Base-by-base conservation (phyloP, 2,113 vertebrate genomes). In the Tachysurus vachellii region DNA sequence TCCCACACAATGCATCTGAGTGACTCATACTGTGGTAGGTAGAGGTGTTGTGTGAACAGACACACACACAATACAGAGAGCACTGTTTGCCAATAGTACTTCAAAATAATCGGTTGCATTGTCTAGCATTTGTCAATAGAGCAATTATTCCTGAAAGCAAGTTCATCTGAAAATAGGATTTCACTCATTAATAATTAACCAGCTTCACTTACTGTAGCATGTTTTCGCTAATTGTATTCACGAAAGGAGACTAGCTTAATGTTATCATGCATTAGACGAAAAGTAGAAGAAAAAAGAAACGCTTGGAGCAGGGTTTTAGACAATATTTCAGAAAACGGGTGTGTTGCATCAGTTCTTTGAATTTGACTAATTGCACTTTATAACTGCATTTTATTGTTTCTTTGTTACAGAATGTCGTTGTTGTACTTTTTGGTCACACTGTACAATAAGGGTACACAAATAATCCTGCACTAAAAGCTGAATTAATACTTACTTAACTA, bases 21-120 rank as follows among this genome's bases (percentile, higher is more conserved):
- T 88, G 90, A 90, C 88, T 92, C 90, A 90, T 84, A 86, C 68
- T 80, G 50, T 86, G 64, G 75, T 62, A 89, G 79, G 28, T 84
- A 88, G 79, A 42, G 79, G 31, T 81, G 31, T 61, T 61, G 73
- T 83, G 59, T 85, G 62, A 79, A 80, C 50, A 62, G 62, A 10
- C 83, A 80, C 86, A 61, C 83, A 23, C 23, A 53, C 31, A 54
- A 54, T 53, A 5, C 9, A n/a, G 26, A 36, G 17, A 54, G 77
- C 17, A 12, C n/a, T 56, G 26, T 79, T 31, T 19, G 14, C 17
- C 17, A 19, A 31, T 79, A 26, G 44, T 79, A 56, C 53, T 28
- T 56, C 3, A 79, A 14, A 54, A 4, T 56, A 47, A 28, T 79
- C 54, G 50, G 50, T 13, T 28, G 47, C 28, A 75, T 75, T 47